Conservation (phyloP, 2,113 vertebrate species). For the Protobothrops flavoviridis region DNA sequence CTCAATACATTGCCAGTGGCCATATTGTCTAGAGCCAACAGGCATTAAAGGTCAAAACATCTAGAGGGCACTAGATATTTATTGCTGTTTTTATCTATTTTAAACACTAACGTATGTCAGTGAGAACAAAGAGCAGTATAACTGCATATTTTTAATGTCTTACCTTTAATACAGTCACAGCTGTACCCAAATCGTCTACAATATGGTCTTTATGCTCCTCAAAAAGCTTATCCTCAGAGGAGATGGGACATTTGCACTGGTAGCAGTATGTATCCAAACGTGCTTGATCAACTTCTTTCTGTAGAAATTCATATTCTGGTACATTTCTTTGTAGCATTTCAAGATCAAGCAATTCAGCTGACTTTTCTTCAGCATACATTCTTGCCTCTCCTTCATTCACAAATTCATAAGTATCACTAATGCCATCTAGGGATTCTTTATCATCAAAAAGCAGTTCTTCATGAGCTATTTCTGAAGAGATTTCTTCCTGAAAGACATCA, state of each 20-base stretch:
- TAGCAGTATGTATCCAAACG: constrained; percentile 86
- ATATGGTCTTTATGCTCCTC: constrained; percentile 82
- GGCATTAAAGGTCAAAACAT: background rate
- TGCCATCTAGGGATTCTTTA: constrained; percentile 60
- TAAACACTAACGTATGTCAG: background rate
- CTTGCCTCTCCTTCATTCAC: constrained; percentile 57
- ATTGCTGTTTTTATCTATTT: background rate
- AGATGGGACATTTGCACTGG: constrained; percentile 82
- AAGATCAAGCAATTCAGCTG: constrained; percentile 78
- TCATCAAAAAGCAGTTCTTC: constrained; percentile 67
- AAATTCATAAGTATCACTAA: constrained; percentile 64
- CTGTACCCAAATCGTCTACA: constrained; percentile 78
- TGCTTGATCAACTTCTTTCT: constrained; percentile 72
- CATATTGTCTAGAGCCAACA: background rate
- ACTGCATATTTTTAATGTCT: constrained; percentile 39
- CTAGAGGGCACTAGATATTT: background rate
- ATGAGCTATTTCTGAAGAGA: constrained; percentile 53
- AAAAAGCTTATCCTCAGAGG: constrained; percentile 74
- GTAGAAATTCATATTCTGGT: constrained; percentile 67
- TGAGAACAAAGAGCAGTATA: background rate
- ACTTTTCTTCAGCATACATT: constrained; percentile 66
- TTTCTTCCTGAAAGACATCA: constrained; percentile 72
- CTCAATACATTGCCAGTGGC: background rate
- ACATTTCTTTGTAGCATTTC: constrained; percentile 60
- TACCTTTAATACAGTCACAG: constrained; percentile 86